These are phyloP conservation scores for Phymorhynchus buccinoides DNA, from an alignment of 1,140 invertebrate species.

Conservation along the genomic window DNA sequence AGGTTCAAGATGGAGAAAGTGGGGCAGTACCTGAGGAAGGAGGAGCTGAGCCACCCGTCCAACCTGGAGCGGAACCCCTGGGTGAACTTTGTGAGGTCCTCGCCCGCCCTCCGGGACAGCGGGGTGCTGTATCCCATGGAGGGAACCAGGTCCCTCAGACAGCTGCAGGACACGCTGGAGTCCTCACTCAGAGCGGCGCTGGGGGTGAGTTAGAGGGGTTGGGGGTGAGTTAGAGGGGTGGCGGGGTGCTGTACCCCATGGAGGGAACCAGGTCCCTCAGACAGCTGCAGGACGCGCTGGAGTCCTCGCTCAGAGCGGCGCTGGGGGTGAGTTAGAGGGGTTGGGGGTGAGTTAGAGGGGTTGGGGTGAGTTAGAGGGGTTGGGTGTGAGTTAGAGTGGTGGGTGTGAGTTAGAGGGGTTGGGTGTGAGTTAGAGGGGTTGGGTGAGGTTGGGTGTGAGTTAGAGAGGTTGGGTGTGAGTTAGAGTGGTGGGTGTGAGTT, in stretches of 20 bases:
- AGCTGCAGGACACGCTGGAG: slow-evolving; percentile 84
- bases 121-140: slow-evolving; percentile 83
- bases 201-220: slow-evolving; percentile 82
- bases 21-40: slow-evolving; percentile 86
- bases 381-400: too few species aligned
- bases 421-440: too few species aligned
- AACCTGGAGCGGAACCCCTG: slow-evolving; percentile 80
- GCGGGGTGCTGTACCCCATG: slow-evolving; percentile 83
- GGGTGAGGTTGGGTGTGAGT: too few species aligned
- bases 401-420: too few species aligned
- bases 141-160: slow-evolving; percentile 85
- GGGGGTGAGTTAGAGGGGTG: slow-evolving; percentile 77
- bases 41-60: slow-evolving; percentile 79
- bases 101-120: slow-evolving; percentile 68
- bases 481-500: too few species aligned
- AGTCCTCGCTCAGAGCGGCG: slow-evolving; percentile 80
- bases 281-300: slow-evolving; percentile 85
- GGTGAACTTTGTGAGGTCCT: slow-evolving; percentile 76
- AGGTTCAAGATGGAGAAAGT: slow-evolving; percentile 88
- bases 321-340: slow-evolving; percentile 83
- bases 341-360: too few species aligned
- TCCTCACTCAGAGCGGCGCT: slow-evolving; percentile 82
- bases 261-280: slow-evolving; percentile 85
- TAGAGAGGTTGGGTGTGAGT: too few species aligned
- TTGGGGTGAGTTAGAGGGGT: too few species aligned